Evolutionary conservation across 2,888 invertebrate genomes (phyloP).

Genomic region (Torymus tubicola): DNA sequence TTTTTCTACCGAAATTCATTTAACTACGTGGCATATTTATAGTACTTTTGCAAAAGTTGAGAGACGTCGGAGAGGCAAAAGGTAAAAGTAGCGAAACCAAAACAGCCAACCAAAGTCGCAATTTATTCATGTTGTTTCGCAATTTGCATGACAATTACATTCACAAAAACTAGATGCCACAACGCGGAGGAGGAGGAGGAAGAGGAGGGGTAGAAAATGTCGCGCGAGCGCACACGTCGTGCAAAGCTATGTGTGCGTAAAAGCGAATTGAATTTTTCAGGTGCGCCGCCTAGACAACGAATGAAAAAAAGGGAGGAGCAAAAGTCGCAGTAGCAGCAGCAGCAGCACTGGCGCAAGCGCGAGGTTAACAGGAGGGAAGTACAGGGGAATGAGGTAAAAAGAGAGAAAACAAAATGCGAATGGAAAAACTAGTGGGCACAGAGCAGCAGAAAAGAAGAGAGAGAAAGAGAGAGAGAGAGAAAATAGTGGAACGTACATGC

Average conservation of each 20-base stretch:
- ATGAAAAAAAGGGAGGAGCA: conserved; percentile 19
- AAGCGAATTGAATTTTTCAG: conserved; percentile 45
- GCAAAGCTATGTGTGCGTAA: conserved; percentile 1
- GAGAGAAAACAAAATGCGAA: conserved; percentile 18
- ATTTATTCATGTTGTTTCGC: conserved; percentile 45
- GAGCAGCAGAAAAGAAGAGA: not conserved
- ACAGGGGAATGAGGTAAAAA: conserved; percentile 37
- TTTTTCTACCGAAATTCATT: no score
- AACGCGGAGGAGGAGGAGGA: not conserved
- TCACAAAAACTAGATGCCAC: conserved; percentile 17
- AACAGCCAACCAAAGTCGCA: conserved; percentile 12
- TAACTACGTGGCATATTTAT: no score
- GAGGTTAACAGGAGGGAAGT: conserved; percentile 22
- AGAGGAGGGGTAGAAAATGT: conserved; percentile 17
- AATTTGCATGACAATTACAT: conserved; percentile 47
- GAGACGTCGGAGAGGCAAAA: not conserved
- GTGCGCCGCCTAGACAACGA: conserved; percentile 17
- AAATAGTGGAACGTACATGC: not conserved
- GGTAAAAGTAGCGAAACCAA: not conserved
- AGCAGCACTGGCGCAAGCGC: conserved; percentile 15
- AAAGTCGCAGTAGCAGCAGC: conserved; percentile 21
- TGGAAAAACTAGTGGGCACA: conserved; percentile 1
- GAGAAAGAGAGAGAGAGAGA: conserved; percentile 13
- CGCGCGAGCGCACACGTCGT: not conserved
- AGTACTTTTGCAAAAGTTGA: not conserved